Evolutionary conservation across 2,797 vertebrate genomes (phyloP).

Genomic region (Characodon lateralis): DNA sequence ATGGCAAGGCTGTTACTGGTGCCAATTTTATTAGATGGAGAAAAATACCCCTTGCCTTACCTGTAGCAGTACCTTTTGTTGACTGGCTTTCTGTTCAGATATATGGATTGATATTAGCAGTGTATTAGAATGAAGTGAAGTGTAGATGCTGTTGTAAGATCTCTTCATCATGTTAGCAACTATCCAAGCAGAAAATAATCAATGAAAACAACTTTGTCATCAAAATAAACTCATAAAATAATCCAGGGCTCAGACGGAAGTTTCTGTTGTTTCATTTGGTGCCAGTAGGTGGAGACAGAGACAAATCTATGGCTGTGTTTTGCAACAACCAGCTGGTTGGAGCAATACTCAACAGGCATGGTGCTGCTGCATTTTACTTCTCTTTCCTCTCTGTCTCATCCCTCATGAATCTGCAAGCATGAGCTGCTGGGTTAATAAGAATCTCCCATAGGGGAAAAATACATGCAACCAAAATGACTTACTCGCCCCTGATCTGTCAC

Average conservation of each 20-base stretch:
- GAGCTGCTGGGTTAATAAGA: constrained; percentile 71
- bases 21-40: constrained; percentile 71
- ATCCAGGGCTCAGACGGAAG: neutral
- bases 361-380: constrained; percentile 56
- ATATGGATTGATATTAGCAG: constrained; percentile 34
- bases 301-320: constrained; percentile 59
- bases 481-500: constrained; percentile 56
- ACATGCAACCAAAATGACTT: constrained; percentile 55
- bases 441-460: constrained; percentile 49
- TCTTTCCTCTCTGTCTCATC: constrained; percentile 50
- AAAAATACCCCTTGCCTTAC: constrained; percentile 56
- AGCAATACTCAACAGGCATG: constrained; percentile 60
- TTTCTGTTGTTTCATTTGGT: constrained; percentile 40
- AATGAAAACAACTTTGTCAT: constrained; percentile 13
- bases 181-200: constrained; percentile 10
- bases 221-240: constrained; percentile 10
- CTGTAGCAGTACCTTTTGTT: constrained; percentile 13
- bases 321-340: constrained; percentile 41
- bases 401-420: constrained; percentile 74
- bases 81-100: constrained; percentile 17
- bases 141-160: neutral
- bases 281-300: constrained; percentile 83
- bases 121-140: constrained; percentile 12
- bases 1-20: constrained; percentile 66
- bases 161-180: constrained; percentile 18